These are phyloP conservation scores for Artibeus lituratus DNA, from an alignment of 2,797 vertebrate genomes.

Conservation along the genomic window DNA sequence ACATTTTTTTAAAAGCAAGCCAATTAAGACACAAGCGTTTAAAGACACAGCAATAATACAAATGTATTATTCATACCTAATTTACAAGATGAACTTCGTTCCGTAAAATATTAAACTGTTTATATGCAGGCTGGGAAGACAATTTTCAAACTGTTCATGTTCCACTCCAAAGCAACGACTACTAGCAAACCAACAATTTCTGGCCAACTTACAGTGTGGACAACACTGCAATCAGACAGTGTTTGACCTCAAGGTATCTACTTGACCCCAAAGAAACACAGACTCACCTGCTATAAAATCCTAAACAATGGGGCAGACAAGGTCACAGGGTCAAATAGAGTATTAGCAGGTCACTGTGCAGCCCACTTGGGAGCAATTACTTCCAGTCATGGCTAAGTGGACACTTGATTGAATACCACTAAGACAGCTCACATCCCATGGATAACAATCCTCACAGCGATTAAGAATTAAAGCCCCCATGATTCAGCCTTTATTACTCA, in stretches of 20 bases:
- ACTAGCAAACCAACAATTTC: conserved; percentile 77
- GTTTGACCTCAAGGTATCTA: conserved; percentile 89
- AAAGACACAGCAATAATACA: conserved; percentile 85
- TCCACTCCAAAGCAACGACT: conserved; percentile 72
- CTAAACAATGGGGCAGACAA: conserved; percentile 97
- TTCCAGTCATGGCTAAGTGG: conserved; percentile 99
- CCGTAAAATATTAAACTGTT: conserved; percentile 88
- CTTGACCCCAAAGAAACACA: conserved; percentile 93
- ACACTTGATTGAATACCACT: conserved; percentile 99
- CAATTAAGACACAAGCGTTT: conserved; percentile 87
- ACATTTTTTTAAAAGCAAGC: conserved; percentile 72
- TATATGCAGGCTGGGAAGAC: conserved; percentile 82
- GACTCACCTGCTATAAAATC: conserved; percentile 94
- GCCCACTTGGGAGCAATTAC: conserved; percentile 99
- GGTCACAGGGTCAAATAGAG: conserved; percentile 96
- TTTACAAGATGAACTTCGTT: conserved; percentile 87
- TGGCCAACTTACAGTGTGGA: conserved; percentile 76
- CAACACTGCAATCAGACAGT: conserved; percentile 84
- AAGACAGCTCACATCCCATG: conserved; percentile 98
- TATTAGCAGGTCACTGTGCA: conserved; percentile 99
- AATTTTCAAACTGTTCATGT: conserved; percentile 74
- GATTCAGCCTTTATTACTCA: conserved; percentile 99
- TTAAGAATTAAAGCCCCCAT: conserved; percentile 99
- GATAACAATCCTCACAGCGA: conserved; percentile 99
- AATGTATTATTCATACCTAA: conserved; percentile 88